Evolutionary conservation across 64 coral and sea anemone species (phyloP).

Genomic region (Astreopora myriophthalma): DNA sequence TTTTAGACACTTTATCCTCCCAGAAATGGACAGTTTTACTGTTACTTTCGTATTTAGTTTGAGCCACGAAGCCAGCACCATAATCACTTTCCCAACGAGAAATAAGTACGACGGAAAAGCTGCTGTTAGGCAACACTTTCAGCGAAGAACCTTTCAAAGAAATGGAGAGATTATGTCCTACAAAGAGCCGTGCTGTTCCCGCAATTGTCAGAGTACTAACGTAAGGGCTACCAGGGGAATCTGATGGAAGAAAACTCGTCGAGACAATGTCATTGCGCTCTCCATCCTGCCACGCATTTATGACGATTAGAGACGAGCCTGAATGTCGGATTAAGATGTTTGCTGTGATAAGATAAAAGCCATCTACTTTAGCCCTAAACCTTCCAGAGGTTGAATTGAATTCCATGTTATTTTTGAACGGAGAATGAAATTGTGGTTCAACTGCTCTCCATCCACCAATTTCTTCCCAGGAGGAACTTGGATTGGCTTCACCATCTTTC

Average conservation of each 20-base stretch:
- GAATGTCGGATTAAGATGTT: not conserved
- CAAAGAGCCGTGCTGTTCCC: not conserved
- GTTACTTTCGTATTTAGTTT: accelerated
- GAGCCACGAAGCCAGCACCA: not conserved
- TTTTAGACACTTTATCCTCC: not conserved
- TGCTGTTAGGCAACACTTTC: conserved; percentile 13
- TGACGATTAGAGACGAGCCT: not conserved
- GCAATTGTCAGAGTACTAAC: conserved; percentile 4
- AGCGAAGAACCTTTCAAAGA: not conserved
- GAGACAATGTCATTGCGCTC: not conserved
- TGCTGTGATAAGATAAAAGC: conserved; percentile 3
- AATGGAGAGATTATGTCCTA: not conserved
- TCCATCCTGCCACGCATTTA: not conserved
- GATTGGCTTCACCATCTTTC: not conserved
- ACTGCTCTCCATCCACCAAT: not conserved
- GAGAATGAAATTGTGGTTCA: not conserved
- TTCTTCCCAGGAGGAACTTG: not conserved
- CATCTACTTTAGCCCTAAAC: not conserved
- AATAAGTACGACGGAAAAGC: conserved; percentile 12
- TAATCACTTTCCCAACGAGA: conserved; percentile 30
- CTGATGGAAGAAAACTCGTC: not conserved
- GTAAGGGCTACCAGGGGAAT: not conserved
- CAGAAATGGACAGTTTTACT: not conserved
- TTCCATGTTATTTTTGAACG: not conserved
- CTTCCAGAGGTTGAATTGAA: not conserved